phyloP scores from a whole-genome alignment of 1,140 invertebrate genomes.

The Drosophila trapezifrons region DNA sequence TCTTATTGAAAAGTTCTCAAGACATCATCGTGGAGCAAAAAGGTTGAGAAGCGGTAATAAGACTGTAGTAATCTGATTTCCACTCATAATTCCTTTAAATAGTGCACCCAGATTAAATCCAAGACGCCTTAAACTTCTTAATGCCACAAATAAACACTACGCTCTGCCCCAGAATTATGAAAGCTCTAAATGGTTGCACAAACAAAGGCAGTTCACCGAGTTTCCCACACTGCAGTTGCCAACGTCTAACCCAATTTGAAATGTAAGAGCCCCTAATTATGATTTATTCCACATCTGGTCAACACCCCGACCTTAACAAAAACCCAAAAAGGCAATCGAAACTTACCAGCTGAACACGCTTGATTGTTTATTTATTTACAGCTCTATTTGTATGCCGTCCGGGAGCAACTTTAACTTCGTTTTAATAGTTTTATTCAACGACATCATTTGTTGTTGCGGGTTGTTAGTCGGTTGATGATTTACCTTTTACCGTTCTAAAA shows the following conservation, averaged over 20 bases:
- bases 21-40: background rate
- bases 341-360: constrained; percentile 25
- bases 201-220: constrained; percentile 12
- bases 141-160: constrained; percentile 16
- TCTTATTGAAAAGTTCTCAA: too few species aligned
- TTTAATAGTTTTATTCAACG: constrained; percentile 42
- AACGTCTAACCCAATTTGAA: constrained; percentile 33
- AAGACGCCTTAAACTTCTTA: constrained; percentile 4
- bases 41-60: background rate
- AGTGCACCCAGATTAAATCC: background rate
- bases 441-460: constrained; percentile 41
- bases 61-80: background rate
- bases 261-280: constrained; percentile 38
- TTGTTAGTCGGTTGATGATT: constrained; percentile 30
- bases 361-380: constrained; percentile 47
- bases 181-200: constrained; percentile 14
- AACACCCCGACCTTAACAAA: constrained; percentile 16
- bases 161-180: constrained; percentile 16
- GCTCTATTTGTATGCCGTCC: constrained; percentile 59
- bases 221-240: constrained; percentile 26
- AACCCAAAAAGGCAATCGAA: constrained; percentile 30
- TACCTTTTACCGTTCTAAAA: constrained; percentile 65
- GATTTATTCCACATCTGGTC: constrained; percentile 35
- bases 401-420: constrained; percentile 50
- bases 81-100: too few species aligned